These are phyloP conservation scores for Didymodactylos carnosus DNA, from an alignment of 2,888 invertebrate species.

Conservation along the genomic window DNA sequence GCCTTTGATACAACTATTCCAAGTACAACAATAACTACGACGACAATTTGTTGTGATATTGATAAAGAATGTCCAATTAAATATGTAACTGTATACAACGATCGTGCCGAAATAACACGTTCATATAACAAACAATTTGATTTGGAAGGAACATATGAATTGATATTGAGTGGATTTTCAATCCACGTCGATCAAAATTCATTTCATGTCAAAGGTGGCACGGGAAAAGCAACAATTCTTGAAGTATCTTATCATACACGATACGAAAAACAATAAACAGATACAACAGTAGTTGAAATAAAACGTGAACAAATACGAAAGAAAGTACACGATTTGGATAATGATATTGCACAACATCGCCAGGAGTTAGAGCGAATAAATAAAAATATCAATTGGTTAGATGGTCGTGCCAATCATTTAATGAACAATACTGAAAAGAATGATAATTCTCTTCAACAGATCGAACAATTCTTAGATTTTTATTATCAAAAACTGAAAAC, in stretches of 20 bases:
- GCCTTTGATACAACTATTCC: too few species aligned
- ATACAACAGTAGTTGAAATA: background rate
- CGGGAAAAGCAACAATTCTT: background rate
- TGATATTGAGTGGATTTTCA: background rate
- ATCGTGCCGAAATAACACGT: background rate
- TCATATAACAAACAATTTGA: background rate
- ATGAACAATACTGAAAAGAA: background rate
- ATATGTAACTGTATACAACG: background rate
- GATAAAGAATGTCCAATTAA: background rate
- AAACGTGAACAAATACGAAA: background rate
- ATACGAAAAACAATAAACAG: background rate
- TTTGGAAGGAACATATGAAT: background rate
- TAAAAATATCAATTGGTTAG: background rate
- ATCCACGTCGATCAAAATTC: background rate
- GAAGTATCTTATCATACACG: background rate
- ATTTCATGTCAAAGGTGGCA: background rate
- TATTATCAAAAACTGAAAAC: background rate
- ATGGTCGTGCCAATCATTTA: background rate
- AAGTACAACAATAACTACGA: background rate
- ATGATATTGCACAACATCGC: background rate
- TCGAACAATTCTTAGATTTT: background rate
- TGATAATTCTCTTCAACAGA: background rate
- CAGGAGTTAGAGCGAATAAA: background rate
- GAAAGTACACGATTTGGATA: background rate
- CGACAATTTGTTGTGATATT: background rate